Base-by-base conservation (phyloP, 2,113 vertebrate species). In the Ameiurus melas region DNA sequence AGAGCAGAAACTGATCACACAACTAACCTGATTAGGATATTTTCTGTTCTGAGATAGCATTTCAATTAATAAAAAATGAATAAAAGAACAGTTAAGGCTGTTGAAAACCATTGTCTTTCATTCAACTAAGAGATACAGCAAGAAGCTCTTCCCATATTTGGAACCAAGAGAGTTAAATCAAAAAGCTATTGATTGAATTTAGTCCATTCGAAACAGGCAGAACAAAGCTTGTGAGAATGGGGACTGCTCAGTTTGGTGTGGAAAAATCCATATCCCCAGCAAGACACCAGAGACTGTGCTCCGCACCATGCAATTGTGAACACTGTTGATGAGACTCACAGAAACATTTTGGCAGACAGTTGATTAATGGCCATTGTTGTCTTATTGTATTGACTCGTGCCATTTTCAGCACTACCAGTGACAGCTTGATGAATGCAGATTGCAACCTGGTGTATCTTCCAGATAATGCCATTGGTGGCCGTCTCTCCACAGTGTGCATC, bases 231-330 rank as follows among this genome's bases (percentile, higher is more conserved):
- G 78, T 33, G 39, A 55, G 86, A 90, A 88, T 86, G 90, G 86
- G 91, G 89, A 92, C 91, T 90, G 36, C 73, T 90, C 91, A 79
- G 93, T 93, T 91, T 89, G 55, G 87, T 87, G 66, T 90, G 87
- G 86, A 94, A 95, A 95, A 96, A 95, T 94, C 93, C 89, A 94
- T 94, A 92, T n/a, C 5, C 82, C 87, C 36, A 79, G 85, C 89
- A 51, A 92, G 90, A 87, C 84, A 77, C 89, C 89, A 91, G 55
- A 77, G 91, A 83, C 73, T 86, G 58, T 22, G 77, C 43, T 85
- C n/a, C 9, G 57, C 92, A 90, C 88, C 80, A 89, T 91, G 85
- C 93, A 94, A 93, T 90, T 91, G 91, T 86, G 93, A 93, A 90
- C 92, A 84, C 79, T 85, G 92, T 87, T 84, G 60, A 66, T 53